A percentile compares a stretch with the other conserved stretches of the same genome.
Conservation (phyloP, 2,888 invertebrate genomes). For the Chymomyza caudatula region DNA sequence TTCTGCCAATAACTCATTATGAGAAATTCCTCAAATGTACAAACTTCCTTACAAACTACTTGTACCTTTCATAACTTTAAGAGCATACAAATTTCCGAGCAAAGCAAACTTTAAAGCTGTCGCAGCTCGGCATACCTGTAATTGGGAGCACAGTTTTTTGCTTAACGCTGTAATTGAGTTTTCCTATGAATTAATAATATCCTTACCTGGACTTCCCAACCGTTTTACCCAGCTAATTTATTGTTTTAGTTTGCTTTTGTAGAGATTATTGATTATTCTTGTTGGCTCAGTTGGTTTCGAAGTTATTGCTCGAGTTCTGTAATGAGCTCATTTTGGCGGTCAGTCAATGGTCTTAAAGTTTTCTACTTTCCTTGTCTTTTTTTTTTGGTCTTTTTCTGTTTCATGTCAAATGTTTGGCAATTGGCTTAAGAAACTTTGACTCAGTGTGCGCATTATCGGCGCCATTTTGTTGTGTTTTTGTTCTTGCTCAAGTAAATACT, state of each 20-base stretch:
- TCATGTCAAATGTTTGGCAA: constrained; percentile 31
- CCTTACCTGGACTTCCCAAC: constrained; percentile 7
- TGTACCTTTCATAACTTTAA: too few relatives aligned
- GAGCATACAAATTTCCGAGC: background rate
- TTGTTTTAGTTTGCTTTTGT: constrained; percentile 62
- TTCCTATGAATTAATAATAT: constrained; percentile 62
- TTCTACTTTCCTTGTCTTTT: background rate
- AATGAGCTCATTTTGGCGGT: constrained; percentile 49
- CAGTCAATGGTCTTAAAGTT: constrained; percentile 50
- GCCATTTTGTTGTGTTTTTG: constrained; percentile 12
- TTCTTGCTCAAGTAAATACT: background rate
- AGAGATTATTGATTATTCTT: constrained; percentile 57
- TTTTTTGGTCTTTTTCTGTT: constrained; percentile 7
- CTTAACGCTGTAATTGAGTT: constrained; percentile 61
- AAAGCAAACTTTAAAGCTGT: constrained; percentile 31
- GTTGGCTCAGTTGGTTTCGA: background rate
- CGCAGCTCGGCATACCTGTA: background rate
- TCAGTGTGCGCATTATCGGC: constrained; percentile 7
- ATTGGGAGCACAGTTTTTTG: too few relatives aligned
- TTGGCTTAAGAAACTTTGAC: constrained; percentile 43
- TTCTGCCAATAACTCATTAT: too few relatives aligned
- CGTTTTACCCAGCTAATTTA: constrained; percentile 61
- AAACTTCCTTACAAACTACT: too few relatives aligned
- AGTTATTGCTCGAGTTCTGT: constrained; percentile 18
- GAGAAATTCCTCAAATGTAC: too few relatives aligned